A percentile compares a stretch with the other conserved stretches of the same genome.
phyloP scores from a whole-genome alignment of 1,140 invertebrate genomes.

The Sitophilus oryzae region DNA sequence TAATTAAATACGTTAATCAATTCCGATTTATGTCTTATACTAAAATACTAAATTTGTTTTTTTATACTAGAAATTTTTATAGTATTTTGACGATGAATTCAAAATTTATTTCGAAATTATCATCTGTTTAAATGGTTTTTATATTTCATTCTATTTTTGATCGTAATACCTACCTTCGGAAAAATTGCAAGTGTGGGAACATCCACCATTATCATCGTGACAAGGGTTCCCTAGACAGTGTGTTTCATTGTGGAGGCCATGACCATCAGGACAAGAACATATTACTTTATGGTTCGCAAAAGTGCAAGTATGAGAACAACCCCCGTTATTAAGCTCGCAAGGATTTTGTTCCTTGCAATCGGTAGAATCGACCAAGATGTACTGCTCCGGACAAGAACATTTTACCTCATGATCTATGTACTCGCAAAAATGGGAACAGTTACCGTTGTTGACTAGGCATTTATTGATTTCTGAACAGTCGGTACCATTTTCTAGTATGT shows the following conservation, averaged over 20 bases:
- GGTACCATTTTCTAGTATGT: constrained; percentile 37
- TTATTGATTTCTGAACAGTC: constrained; percentile 19
- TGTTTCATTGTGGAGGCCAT: constrained; percentile 28
- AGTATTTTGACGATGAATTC: too few species aligned
- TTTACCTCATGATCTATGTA: constrained; percentile 21
- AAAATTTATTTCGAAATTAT: too few species aligned
- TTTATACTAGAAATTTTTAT: too few species aligned
- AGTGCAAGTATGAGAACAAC: constrained; percentile 45
- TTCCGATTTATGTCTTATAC: too few species aligned
- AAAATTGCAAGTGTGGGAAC: constrained; percentile 54
- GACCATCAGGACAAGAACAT: constrained; percentile 46
- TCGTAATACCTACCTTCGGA: constrained; percentile 39
- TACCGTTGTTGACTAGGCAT: constrained; percentile 49
- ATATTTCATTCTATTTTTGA: not conserved
- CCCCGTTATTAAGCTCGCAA: constrained; percentile 46
- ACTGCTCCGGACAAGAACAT: constrained; percentile 30
- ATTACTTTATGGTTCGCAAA: constrained; percentile 29
- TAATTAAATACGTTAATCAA: too few species aligned
- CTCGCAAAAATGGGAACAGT: constrained; percentile 48
- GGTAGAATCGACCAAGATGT: constrained; percentile 41
- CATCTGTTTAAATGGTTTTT: not conserved
- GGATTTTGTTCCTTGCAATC: constrained; percentile 40
- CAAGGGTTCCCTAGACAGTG: constrained; percentile 33
- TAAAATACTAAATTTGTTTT: too few species aligned
- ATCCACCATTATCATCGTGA: constrained; percentile 54